Percentiles rank a stretch among this genome's conserved stretches.
Conservation (phyloP, 2,888 invertebrate species). For the Phytoseiulus persimilis region DNA sequence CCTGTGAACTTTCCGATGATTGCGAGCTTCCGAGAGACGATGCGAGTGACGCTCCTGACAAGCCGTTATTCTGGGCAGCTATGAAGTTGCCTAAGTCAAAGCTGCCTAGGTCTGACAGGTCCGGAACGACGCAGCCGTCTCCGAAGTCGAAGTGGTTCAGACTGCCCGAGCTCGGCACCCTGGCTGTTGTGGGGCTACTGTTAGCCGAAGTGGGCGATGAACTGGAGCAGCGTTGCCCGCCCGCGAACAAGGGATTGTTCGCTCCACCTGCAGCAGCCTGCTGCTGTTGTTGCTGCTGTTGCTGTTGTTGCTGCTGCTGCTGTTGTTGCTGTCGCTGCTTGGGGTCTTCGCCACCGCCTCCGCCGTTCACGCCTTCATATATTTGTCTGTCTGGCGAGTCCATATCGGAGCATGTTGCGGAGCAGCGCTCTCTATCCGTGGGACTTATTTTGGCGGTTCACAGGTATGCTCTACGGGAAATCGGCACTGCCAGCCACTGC, state of each 20-base stretch:
- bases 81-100: constrained; percentile 35
- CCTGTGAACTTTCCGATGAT: constrained; percentile 36
- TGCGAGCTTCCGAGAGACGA: constrained; percentile 38
- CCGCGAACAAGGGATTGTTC: not conserved
- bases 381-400: constrained; percentile 39
- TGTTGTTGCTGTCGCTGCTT: constrained; percentile 8
- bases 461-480: not conserved
- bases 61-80: constrained; percentile 34
- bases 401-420: constrained; percentile 39
- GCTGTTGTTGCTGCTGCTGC: constrained; percentile 9
- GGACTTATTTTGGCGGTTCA: constrained; percentile 35
- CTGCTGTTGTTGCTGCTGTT: constrained; percentile 9
- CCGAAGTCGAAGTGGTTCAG: constrained; percentile 36
- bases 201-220: constrained; percentile 35
- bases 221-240: constrained; percentile 32
- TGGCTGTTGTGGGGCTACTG: constrained; percentile 33
- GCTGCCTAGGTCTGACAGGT: constrained; percentile 36
- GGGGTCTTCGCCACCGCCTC: constrained; percentile 30
- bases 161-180: constrained; percentile 36
- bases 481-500: not conserved
- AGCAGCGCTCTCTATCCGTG: constrained; percentile 32
- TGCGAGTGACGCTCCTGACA: constrained; percentile 22
- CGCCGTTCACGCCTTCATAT: constrained; percentile 31
- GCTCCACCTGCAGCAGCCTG: constrained; percentile 18
- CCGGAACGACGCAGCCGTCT: constrained; percentile 38